Percentiles rank a stretch among this genome's conserved stretches.
Evolutionary conservation across 23 tunicate genomes (phyloP).

Genomic region (Aplidium turbinatum): DNA sequence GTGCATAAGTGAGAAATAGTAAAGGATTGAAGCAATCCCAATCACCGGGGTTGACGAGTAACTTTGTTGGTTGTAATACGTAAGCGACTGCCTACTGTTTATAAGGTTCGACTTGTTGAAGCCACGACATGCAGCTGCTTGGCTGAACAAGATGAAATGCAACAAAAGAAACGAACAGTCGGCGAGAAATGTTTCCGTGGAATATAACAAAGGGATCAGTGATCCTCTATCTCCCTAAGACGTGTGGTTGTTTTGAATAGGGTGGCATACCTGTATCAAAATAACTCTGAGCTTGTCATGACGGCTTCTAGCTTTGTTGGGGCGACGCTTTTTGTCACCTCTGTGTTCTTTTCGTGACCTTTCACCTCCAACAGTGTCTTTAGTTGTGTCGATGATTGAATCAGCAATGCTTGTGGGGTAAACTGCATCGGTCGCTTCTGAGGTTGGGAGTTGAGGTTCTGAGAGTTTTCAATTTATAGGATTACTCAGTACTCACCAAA

Average conservation of each 20-base stretch:
- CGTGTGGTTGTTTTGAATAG: not conserved
- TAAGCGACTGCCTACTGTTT: too few relatives aligned
- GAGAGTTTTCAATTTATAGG: too few relatives aligned
- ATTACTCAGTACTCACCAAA: too few relatives aligned
- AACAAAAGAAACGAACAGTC: too few relatives aligned
- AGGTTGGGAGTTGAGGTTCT: not conserved
- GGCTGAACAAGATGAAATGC: too few relatives aligned
- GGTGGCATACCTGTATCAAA: slow-evolving; percentile 44
- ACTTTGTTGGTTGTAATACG: too few relatives aligned
- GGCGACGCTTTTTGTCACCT: slow-evolving; percentile 48
- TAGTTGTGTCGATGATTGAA: not conserved
- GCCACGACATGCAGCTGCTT: too few relatives aligned
- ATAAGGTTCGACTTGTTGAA: too few relatives aligned
- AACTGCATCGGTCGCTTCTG: not conserved
- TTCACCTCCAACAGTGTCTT: slow-evolving; percentile 22
- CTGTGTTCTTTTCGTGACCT: slow-evolving; percentile 44
- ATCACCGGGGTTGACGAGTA: too few relatives aligned
- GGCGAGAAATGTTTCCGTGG: not conserved
- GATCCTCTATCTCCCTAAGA: not conserved
- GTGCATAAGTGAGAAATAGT: too few relatives aligned
- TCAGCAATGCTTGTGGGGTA: not conserved
- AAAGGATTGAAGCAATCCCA: too few relatives aligned
- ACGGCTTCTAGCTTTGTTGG: slow-evolving; percentile 33
- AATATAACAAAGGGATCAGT: too few relatives aligned
- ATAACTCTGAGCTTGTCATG: slow-evolving; percentile 56